A percentile compares a stretch with the other conserved stretches of the same genome.
Conservation (phyloP, 35 echinoderm and acorn worm species). For the Ophioderma brevispina region DNA sequence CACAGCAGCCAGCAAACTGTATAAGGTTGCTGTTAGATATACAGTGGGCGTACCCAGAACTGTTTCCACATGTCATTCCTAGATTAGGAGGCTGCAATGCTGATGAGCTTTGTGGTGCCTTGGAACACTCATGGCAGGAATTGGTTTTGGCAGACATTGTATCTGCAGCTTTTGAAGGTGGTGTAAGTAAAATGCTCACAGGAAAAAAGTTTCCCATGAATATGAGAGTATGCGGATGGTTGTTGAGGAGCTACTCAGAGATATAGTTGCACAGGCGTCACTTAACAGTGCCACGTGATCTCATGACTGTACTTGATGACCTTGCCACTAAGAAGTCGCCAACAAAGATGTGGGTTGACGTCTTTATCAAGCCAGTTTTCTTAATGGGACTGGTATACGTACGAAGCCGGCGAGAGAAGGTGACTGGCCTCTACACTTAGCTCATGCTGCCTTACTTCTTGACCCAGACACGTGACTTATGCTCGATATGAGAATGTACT, state of each 20-base stretch:
- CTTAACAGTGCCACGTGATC: background rate
- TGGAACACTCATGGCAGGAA: background rate
- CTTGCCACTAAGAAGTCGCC: background rate
- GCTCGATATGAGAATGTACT: constrained; percentile 22
- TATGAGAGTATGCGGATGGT: constrained; percentile 37
- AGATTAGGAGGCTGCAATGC: background rate
- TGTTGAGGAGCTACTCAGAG: constrained; percentile 14
- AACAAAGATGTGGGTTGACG: constrained; percentile 53
- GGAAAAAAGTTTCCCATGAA: constrained; percentile 38
- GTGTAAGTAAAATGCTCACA: constrained; percentile 2
- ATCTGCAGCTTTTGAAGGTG: background rate
- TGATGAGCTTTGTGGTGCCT: background rate
- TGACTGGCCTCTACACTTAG: constrained; percentile 49
- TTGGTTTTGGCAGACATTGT: background rate
- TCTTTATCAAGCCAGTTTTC: constrained; percentile 39
- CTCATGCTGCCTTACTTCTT: constrained; percentile 60
- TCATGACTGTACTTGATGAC: constrained; percentile 7
- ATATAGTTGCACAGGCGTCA: too few species aligned
- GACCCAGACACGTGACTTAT: constrained; percentile 34
- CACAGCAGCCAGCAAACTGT: background rate
- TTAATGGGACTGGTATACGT: constrained; percentile 34
- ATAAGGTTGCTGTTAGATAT: background rate
- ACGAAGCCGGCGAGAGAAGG: constrained; percentile 26
- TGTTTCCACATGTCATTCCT: background rate
- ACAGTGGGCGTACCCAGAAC: background rate